A percentile compares a stretch with the other conserved stretches of the same genome.
Evolutionary conservation across 2,888 invertebrate species (phyloP).

Genomic region (Pegoplata infirma): DNA sequence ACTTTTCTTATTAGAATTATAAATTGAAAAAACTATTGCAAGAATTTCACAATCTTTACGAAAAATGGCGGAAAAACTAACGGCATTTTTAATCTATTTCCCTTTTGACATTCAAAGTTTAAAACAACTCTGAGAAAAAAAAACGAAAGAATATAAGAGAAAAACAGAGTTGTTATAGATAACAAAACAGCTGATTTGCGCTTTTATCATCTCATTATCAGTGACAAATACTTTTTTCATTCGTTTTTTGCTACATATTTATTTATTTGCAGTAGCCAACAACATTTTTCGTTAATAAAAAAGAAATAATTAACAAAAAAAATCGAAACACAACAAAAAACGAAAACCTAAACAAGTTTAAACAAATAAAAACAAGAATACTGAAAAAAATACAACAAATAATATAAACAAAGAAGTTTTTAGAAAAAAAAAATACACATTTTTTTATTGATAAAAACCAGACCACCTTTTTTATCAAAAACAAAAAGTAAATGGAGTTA

Average conservation of each 20-base stretch:
- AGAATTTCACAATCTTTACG: too few species aligned
- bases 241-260: too few species aligned
- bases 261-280: conserved; percentile 26
- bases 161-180: conserved; percentile 4
- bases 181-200: conserved; percentile 44
- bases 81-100: too few species aligned
- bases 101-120: too few species aligned
- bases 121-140: not conserved
- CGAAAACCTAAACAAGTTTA: conserved; percentile 12
- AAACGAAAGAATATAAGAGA: too few species aligned
- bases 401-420: not conserved
- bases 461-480: not conserved
- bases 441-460: not conserved
- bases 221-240: conserved; percentile 19
- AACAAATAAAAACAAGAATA: not conserved
- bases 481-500: conserved; percentile 55
- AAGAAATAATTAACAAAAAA: not conserved
- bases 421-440: conserved; percentile 6
- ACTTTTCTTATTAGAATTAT: too few species aligned
- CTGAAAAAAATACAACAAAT: conserved; percentile 15
- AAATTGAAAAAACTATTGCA: too few species aligned
- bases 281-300: not conserved
- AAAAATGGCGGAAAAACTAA: too few species aligned
- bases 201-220: conserved; percentile 43
- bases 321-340: not conserved